Percentiles rank a stretch among this genome's conserved stretches.
These are phyloP conservation scores for Manis crassicaudata DNA, from an alignment of 2,797 vertebrate genomes.

Conservation along the genomic window DNA sequence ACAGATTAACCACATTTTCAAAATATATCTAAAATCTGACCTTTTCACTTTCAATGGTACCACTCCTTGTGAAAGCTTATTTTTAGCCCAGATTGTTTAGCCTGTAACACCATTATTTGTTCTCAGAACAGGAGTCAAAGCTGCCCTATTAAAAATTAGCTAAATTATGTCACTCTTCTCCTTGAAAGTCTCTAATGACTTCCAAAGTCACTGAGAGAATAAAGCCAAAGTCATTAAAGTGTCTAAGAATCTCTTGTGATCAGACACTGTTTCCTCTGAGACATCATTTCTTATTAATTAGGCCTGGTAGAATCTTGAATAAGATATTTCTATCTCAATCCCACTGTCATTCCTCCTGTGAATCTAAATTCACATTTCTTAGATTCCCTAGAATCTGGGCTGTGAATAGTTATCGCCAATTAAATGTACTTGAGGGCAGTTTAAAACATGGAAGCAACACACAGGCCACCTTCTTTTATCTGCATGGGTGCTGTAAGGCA, in stretches of 20 bases:
- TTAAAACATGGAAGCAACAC: background rate
- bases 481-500: background rate
- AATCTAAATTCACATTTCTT: background rate
- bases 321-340: background rate
- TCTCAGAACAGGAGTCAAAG: background rate
- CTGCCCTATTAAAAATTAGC: background rate
- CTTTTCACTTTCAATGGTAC: background rate
- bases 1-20: background rate
- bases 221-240: background rate
- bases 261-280: background rate
- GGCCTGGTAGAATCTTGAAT: background rate
- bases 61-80: background rate
- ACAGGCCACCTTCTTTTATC: background rate
- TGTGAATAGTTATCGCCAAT: background rate
- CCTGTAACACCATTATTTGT: background rate
- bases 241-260: background rate
- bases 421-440: background rate
- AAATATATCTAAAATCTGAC: background rate
- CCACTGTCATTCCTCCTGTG: background rate
- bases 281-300: background rate
- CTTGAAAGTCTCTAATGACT: background rate
- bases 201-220: background rate
- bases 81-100: background rate
- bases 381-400: background rate
- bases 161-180: background rate